Base-by-base conservation (phyloP, 1,140 invertebrate species). In the Daktulosphaira vitifoliae region DNA sequence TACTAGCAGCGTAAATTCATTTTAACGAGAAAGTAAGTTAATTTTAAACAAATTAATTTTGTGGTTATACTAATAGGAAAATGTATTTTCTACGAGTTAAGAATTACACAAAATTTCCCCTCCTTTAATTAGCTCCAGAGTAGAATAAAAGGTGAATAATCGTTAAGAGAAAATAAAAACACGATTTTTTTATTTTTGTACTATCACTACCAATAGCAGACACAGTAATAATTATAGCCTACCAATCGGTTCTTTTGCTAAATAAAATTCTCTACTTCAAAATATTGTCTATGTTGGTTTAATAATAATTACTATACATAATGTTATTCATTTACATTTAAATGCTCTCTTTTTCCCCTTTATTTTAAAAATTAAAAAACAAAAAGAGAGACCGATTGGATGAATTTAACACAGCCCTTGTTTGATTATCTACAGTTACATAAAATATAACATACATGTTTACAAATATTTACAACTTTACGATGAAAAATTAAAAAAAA, bases 351-450 rank as follows among this genome's bases (percentile, higher is more conserved):
- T 46, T 11, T 1, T 59, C 22, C 29, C 39, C 44, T 59, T 59
- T 26, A 5, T 1, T 59, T 59, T 26, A 15, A 33, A 33, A 33
- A 33, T 6, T 42, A 20, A 42, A 26, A 44, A 39, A 33, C 23
- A 62, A 50, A 26, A 33, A 62, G 29, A 62, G 39, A 62, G 56
- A 62, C 56, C 56, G 56, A 62, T 62, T 62, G 56, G 56, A 62
- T 62, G 56, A 62, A 62, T 62, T 62, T 48, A 46, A 62, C 56
- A 62, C 56, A 62, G 56, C 56, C 56, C 42, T 62, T 62, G 56
- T 62, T 62, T 62, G 56, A 62, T 62, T 62, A 62, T 62, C 56
- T 62, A 62, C 56, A 62, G 56, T 62, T 62, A 62, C 51, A 53
- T 16, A 11, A 44, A 29, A 26, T 42, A 56, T 46, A 53, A 38